phyloP scores from a whole-genome alignment of 2,888 invertebrate species.

The Halictus ligatus region DNA sequence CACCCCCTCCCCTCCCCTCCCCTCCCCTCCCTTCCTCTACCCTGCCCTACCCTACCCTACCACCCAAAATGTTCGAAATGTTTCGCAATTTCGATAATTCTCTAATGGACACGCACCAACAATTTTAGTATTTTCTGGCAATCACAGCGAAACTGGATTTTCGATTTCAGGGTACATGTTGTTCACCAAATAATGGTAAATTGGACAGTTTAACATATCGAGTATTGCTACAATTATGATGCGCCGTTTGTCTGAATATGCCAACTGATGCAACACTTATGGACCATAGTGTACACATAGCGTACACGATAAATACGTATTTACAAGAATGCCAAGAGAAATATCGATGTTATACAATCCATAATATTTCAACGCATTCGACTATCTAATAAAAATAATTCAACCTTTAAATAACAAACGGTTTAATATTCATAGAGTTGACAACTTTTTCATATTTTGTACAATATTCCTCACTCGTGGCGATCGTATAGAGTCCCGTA shows the following conservation, averaged over 20 bases:
- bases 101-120: background rate
- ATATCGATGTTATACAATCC: background rate
- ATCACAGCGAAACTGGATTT: background rate
- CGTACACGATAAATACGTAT: no score
- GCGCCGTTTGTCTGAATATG: no score
- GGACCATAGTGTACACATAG: no score
- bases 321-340: background rate
- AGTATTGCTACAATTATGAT: no score
- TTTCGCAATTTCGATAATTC: background rate
- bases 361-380: background rate
- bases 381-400: background rate
- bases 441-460: background rate
- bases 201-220: no score
- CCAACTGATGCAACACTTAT: no score
- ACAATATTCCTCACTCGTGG: background rate
- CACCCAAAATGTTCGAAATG: background rate
- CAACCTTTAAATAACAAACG: background rate
- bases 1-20: no score
- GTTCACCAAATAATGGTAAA: no score
- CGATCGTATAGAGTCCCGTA: background rate
- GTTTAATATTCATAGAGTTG: background rate
- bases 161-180: background rate
- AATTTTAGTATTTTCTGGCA: background rate
- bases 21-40: no score
- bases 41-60: no score